Percentiles rank a stretch among this genome's conserved stretches.
Conservation (phyloP, 1,140 invertebrate genomes). For the Philotrypesis tridentata region DNA sequence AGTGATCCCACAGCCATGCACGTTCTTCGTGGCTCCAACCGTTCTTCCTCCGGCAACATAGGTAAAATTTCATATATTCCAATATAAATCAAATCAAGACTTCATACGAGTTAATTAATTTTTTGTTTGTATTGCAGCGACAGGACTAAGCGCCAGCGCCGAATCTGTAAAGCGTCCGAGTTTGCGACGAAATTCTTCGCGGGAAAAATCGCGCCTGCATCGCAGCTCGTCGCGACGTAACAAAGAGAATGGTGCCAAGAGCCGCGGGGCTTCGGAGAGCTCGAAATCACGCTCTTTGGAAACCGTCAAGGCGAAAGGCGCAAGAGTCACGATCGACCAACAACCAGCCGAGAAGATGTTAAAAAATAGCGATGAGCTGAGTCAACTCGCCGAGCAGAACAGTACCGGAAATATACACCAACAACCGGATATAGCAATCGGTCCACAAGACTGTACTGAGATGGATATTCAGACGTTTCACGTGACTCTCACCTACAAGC, state of each 20-base stretch:
- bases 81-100: not conserved
- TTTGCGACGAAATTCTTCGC: conserved; percentile 78
- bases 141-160: conserved; percentile 79
- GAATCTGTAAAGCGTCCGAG: conserved; percentile 81
- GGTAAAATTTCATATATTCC: conserved; percentile 60
- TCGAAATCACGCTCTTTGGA: conserved; percentile 69
- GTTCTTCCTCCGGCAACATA: conserved; percentile 72
- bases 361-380: conserved; percentile 62
- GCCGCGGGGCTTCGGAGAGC: conserved; percentile 64
- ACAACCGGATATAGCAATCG: conserved; percentile 60
- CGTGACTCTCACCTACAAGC: conserved; percentile 80
- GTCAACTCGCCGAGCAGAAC: conserved; percentile 56
- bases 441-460: conserved; percentile 75
- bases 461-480: conserved; percentile 78
- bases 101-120: not conserved
- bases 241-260: conserved; percentile 79
- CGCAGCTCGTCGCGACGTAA: conserved; percentile 81
- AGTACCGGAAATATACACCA: conserved; percentile 48
- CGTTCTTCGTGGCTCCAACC: conserved; percentile 71
- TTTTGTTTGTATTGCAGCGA: conserved; percentile 56
- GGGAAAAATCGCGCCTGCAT: conserved; percentile 80
- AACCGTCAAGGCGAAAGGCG: conserved; percentile 73
- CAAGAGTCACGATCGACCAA: conserved; percentile 66
- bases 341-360: conserved; percentile 61
- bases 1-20: conserved; percentile 73